Evolutionary conservation across 2,797 vertebrate species (phyloP).

Genomic region (Rhabdomys pumilio): DNA sequence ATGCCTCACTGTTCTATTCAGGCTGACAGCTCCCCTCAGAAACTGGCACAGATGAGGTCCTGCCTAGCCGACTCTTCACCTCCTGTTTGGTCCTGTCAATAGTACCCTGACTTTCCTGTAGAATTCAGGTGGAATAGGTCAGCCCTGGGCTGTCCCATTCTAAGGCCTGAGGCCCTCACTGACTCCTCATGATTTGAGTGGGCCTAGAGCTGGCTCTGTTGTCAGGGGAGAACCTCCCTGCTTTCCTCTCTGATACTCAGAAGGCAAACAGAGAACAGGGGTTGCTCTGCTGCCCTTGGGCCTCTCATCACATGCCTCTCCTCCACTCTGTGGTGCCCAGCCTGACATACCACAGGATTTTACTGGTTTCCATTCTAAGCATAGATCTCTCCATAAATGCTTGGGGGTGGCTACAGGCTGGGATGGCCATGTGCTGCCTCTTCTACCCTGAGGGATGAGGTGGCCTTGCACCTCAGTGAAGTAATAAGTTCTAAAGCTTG

Average conservation of each 20-base stretch:
- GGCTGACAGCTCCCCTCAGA: neutral
- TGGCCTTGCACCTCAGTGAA: neutral
- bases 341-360: no score
- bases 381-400: neutral
- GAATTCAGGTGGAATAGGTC: neutral
- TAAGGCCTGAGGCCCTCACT: neutral
- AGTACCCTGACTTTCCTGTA: neutral
- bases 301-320: neutral
- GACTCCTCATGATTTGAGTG: neutral
- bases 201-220: neutral
- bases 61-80: neutral
- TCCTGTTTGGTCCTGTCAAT: neutral
- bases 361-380: slow-evolving; percentile 39
- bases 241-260: neutral
- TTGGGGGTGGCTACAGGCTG: neutral
- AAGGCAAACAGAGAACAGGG: neutral
- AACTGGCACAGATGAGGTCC: neutral
- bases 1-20: neutral
- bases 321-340: neutral
- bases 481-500: neutral
- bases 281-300: rapidly evolving
- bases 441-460: neutral
- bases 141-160: neutral
- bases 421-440: rapidly evolving
- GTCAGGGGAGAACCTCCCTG: neutral